A percentile compares a stretch with the other conserved stretches of the same genome.
phyloP scores from a whole-genome alignment of 2,797 vertebrate species.

The Sebastiscus albofasciatus region DNA sequence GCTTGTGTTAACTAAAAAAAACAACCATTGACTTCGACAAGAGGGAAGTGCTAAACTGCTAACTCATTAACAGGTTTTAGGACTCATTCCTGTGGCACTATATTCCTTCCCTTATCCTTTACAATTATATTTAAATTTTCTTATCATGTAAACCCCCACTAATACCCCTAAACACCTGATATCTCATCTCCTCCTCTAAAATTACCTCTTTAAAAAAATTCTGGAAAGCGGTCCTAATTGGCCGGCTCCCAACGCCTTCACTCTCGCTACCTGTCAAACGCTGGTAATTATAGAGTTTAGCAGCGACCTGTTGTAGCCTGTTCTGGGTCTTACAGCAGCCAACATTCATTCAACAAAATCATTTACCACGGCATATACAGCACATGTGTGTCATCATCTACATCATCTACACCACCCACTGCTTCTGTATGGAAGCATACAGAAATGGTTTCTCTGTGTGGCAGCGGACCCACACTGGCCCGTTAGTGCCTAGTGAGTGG shows the following conservation, averaged over 20 bases:
- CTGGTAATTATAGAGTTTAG: constrained; percentile 64
- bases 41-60: too few relatives aligned
- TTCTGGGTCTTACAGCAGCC: constrained; percentile 33
- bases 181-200: constrained; percentile 33
- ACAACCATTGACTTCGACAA: too few relatives aligned
- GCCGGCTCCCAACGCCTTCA: constrained; percentile 42
- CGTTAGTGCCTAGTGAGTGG: constrained; percentile 65
- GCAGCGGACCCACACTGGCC: constrained; percentile 27
- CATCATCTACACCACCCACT: constrained; percentile 15
- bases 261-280: constrained; percentile 53
- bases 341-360: constrained; percentile 49
- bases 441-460: constrained; percentile 46
- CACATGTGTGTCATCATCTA: constrained; percentile 27
- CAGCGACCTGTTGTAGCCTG: constrained; percentile 59
- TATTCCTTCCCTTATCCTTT: background rate
- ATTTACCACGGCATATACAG: constrained; percentile 26
- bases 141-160: background rate
- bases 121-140: background rate
- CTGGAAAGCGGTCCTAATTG: constrained; percentile 44
- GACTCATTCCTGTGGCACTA: too few relatives aligned
- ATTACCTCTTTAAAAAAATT: constrained; percentile 33
- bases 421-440: constrained; percentile 5
- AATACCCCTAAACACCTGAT: constrained; percentile 19
- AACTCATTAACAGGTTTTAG: too few relatives aligned
- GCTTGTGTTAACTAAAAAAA: too few relatives aligned